Evolutionary conservation across 2,797 vertebrate genomes (phyloP).

Genomic region (Knipowitschia caucasica): DNA sequence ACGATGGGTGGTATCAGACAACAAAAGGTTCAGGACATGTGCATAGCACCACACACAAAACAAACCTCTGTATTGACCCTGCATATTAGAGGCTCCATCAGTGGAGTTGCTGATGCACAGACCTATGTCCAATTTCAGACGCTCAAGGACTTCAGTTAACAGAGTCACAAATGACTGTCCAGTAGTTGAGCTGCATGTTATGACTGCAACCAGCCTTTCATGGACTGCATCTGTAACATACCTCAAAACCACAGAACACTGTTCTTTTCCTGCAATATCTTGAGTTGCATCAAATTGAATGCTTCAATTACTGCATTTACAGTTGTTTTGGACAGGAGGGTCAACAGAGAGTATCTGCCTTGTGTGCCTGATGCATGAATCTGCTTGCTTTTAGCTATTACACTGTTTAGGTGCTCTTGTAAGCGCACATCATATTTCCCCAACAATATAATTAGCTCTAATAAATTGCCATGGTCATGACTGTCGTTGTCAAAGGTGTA

Average conservation of each 20-base stretch:
- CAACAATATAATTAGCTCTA: not conserved
- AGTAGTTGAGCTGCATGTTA: not conserved
- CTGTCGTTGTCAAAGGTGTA: not conserved
- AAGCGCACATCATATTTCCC: not conserved
- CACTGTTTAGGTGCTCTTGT: not conserved
- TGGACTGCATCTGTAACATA: not conserved
- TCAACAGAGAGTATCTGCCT: not conserved
- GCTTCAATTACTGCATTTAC: not conserved
- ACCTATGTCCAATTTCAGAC: not conserved
- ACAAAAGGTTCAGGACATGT: not conserved
- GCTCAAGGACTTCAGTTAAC: not conserved
- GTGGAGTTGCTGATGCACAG: slow-evolving; percentile 8
- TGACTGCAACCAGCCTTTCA: slow-evolving; percentile 5
- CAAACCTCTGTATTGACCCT: not conserved
- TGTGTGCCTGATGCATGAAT: not conserved
- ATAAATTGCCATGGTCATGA: not conserved
- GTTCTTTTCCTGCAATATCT: not conserved
- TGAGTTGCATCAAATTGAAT: not conserved
- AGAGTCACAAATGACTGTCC: slow-evolving; percentile 19
- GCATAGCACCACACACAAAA: not conserved
- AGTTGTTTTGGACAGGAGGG: not conserved
- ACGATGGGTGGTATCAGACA: not conserved
- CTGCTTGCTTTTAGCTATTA: not conserved
- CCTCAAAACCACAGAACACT: not conserved
- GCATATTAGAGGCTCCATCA: slow-evolving; percentile 1